These are phyloP conservation scores for Phyllotis vaccarum DNA, from an alignment of 2,797 vertebrate species.

Conservation along the genomic window DNA sequence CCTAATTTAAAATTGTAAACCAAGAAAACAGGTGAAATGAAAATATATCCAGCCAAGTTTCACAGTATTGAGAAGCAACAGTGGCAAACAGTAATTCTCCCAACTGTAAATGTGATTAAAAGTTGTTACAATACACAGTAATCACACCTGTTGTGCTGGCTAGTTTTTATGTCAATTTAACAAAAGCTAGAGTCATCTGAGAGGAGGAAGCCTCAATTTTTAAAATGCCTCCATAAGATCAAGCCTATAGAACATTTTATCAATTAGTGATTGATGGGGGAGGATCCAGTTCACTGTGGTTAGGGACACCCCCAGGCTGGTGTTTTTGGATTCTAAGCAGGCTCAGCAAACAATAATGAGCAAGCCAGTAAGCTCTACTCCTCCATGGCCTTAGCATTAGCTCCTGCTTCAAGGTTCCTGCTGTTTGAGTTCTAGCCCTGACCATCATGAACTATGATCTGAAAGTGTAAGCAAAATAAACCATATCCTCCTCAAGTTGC, in stretches of 20 bases:
- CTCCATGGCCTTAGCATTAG: background rate
- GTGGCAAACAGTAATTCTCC: constrained; percentile 8
- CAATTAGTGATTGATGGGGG: background rate
- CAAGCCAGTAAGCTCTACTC: background rate
- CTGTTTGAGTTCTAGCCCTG: background rate
- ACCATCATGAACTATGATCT: background rate
- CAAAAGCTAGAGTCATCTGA: background rate
- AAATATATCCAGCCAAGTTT: constrained; percentile 21
- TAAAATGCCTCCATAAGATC: background rate
- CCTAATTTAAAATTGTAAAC: constrained; percentile 51
- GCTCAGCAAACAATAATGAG: background rate
- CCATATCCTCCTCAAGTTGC: background rate
- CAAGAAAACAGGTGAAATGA: constrained; percentile 39
- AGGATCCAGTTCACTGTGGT: background rate
- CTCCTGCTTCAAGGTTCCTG: background rate
- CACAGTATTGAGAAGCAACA: constrained; percentile 3
- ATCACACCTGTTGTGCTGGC: background rate
- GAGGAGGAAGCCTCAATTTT: background rate
- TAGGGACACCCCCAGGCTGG: background rate
- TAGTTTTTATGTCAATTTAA: background rate
- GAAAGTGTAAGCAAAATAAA: background rate
- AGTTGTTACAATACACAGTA: background rate
- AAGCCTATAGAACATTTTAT: background rate
- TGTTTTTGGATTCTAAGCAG: background rate
- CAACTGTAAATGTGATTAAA: constrained; percentile 48